Percentiles rank a stretch among this genome's conserved stretches.
These are phyloP conservation scores for Philypnodon macrostomus DNA, from an alignment of 2,797 vertebrate species.

Conservation along the genomic window DNA sequence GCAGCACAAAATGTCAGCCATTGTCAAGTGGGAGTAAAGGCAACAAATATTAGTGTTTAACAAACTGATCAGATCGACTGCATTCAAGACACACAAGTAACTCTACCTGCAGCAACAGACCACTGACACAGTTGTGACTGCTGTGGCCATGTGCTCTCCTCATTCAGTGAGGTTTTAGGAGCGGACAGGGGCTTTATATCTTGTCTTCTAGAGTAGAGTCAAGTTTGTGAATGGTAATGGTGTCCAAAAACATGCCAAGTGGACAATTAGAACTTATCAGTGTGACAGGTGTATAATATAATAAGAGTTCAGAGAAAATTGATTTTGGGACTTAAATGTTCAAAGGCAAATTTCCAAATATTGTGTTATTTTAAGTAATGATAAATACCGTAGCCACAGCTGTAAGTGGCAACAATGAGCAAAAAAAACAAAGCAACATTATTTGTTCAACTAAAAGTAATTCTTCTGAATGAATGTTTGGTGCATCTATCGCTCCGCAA, in stretches of 20 bases:
- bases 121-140: slow-evolving; percentile 29
- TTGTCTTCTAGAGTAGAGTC: neutral
- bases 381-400: slow-evolving; percentile 10
- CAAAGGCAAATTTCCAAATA: no score
- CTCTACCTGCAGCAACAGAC: slow-evolving; percentile 40
- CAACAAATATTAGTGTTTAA: slow-evolving; percentile 61
- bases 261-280: no score
- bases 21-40: slow-evolving; percentile 61
- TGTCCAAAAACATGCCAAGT: no score
- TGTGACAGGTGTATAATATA: no score
- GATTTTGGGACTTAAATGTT: no score
- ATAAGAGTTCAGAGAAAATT: no score
- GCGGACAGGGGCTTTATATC: neutral
- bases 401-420: slow-evolving; percentile 1
- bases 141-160: slow-evolving; percentile 11
- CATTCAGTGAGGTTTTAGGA: neutral
- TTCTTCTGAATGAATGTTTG: slow-evolving; percentile 76
- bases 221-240: no score
- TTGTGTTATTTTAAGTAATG: slow-evolving; percentile 6
- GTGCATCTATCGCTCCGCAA: slow-evolving; percentile 75
- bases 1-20: slow-evolving; percentile 59
- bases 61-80: slow-evolving; percentile 48
- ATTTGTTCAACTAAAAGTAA: slow-evolving; percentile 51
- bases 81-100: slow-evolving; percentile 31
- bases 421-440: slow-evolving; percentile 25